Percentiles rank a stretch among this genome's conserved stretches.
These are phyloP conservation scores for Spheniscus humboldti DNA, from an alignment of 2,797 vertebrate species.

Conservation along the genomic window DNA sequence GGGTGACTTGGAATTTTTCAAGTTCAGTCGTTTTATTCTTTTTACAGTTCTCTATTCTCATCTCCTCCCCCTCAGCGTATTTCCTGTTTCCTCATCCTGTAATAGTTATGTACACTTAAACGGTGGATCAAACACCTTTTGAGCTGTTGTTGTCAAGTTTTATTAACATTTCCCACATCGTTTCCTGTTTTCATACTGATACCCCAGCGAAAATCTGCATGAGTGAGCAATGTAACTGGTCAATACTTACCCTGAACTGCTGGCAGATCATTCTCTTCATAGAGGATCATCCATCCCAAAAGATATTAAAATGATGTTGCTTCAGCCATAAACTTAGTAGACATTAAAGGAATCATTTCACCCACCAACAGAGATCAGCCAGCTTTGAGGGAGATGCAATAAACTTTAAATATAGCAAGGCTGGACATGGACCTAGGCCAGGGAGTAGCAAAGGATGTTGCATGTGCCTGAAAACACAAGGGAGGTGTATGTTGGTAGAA, in stretches of 20 bases:
- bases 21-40: background rate
- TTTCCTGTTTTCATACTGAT: conserved; percentile 45
- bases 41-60: conserved; percentile 27
- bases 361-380: background rate
- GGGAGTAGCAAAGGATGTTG: background rate
- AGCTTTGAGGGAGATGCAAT: background rate
- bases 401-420: background rate
- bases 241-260: background rate
- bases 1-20: conserved; percentile 28
- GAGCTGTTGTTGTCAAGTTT: conserved; percentile 60
- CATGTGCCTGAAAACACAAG: background rate
- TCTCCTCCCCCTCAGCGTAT: background rate
- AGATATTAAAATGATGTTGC: background rate
- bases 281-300: background rate
- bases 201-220: background rate
- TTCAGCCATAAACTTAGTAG: background rate
- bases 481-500: background rate
- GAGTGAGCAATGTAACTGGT: background rate
- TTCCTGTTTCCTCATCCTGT: conserved; percentile 62
- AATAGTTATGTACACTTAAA: conserved; percentile 31
- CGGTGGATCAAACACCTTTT: conserved; percentile 41
- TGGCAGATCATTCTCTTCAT: background rate
- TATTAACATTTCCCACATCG: conserved; percentile 51
- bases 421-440: background rate
- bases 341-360: background rate